Evolutionary conservation across 2,888 invertebrate species (phyloP), one percentile per base, ranked within the genome.

Genomic region (Orchestes rusci): DNA sequence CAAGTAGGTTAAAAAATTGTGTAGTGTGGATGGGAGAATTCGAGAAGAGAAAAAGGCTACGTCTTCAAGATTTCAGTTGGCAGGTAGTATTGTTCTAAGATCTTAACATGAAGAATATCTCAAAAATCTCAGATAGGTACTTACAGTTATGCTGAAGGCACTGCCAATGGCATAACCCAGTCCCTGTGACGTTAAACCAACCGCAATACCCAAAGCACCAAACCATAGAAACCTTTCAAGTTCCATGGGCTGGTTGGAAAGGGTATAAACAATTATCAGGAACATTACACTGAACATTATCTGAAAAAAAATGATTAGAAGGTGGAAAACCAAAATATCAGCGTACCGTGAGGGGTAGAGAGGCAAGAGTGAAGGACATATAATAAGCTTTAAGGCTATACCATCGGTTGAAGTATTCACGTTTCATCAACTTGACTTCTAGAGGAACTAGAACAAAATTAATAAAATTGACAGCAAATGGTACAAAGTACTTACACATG

Each of bases 161-260:
- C 77, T 70, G 1, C 85, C 85, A 16, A 87, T 78, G 1, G 79
- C 71, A 3, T 84, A 69, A 0, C 86, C 87, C 1, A 84, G 69
- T 1, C 84, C 82, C 69, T 87, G 86, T 2, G 85, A 82, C 41
- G 82, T 80, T 3, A 84, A 59, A 0, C 76, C 78, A 0, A 78
- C 73, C 40, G 80, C 65, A 1, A 81, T 62, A 1, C 77, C 75
- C 46, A 77, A 68, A n/a, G 72, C 48, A 1, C 73, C 42, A 56
- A 83, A 84, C 64, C 74, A 70, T 4, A 70, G 48, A 56, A 79
- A 78, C 20, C 86, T 70, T 10, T 74, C 59, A 56, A 72, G 67
- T 56, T 85, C 84, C 52, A 79, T 57, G 1, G 85, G 76, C 61
- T 87, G 86, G 8, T 78, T 77, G 0, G 84, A 71, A 72, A 79